These are phyloP conservation scores for Caenorhabditis angaria DNA, from an alignment of 2,888 invertebrate genomes.

Conservation along the genomic window DNA sequence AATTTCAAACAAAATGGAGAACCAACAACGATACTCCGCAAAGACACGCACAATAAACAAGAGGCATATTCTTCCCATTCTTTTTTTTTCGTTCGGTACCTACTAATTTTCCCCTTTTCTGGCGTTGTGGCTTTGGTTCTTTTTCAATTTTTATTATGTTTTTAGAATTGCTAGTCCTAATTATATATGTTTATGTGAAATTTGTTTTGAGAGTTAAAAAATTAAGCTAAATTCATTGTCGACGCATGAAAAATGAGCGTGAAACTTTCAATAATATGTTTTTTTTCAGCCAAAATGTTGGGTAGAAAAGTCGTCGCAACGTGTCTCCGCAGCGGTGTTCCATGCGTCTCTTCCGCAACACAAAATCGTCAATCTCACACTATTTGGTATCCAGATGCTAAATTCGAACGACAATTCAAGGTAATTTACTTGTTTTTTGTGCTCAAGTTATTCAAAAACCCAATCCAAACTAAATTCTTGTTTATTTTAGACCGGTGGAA, in stretches of 20 bases:
- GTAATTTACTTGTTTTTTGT: constrained; percentile 42
- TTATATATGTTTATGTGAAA: no score
- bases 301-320: constrained; percentile 39
- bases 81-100: constrained; percentile 10
- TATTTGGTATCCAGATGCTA: constrained; percentile 72
- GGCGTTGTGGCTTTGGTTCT: background rate
- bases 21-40: background rate
- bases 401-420: constrained; percentile 69
- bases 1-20: background rate
- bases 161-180: background rate
- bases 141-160: background rate
- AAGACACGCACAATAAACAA: background rate
- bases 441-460: background rate
- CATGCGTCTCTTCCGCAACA: constrained; percentile 19
- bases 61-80: background rate
- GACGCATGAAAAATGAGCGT: no score
- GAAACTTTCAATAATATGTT: no score
- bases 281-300: constrained; percentile 27
- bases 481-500: constrained; percentile 54
- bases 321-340: constrained; percentile 24
- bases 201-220: no score
- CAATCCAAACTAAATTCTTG: background rate
- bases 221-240: no score
- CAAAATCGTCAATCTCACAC: constrained; percentile 63
- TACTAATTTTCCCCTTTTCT: background rate